Percentiles rank a stretch among this genome's conserved stretches.
phyloP scores from a whole-genome alignment of 2,888 invertebrate species.

The Synergus laeviventris region DNA sequence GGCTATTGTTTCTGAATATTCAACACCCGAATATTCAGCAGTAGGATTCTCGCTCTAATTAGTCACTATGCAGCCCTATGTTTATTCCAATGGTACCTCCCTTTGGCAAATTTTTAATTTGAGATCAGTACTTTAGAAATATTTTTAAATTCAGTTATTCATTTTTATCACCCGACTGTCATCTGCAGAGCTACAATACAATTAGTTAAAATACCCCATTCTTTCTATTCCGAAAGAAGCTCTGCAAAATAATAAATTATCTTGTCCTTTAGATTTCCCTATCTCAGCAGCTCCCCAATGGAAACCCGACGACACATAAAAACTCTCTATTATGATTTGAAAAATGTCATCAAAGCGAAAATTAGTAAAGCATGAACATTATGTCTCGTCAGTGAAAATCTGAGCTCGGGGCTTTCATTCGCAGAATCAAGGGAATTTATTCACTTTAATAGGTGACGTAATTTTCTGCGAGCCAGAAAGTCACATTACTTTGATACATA shows the following conservation, averaged over 20 bases:
- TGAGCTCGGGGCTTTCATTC: background rate
- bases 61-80: background rate
- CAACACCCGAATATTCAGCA: conserved; percentile 25
- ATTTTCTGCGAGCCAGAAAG: background rate
- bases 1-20: conserved; percentile 21
- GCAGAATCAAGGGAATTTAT: background rate
- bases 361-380: background rate
- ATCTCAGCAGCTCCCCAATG: background rate
- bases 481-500: background rate
- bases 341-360: background rate
- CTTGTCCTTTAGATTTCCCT: background rate
- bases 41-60: background rate
- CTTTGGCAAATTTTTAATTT: background rate
- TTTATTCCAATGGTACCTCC: background rate
- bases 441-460: background rate
- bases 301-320: background rate
- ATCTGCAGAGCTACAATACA: background rate
- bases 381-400: background rate
- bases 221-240: background rate
- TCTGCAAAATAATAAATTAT: background rate
- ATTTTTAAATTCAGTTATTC: background rate
- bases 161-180: background rate
- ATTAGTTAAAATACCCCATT: background rate
- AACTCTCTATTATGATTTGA: background rate
- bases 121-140: background rate